These are phyloP conservation scores for Drosophila triauraria DNA, from an alignment of 1,140 invertebrate species.

Conservation along the genomic window DNA sequence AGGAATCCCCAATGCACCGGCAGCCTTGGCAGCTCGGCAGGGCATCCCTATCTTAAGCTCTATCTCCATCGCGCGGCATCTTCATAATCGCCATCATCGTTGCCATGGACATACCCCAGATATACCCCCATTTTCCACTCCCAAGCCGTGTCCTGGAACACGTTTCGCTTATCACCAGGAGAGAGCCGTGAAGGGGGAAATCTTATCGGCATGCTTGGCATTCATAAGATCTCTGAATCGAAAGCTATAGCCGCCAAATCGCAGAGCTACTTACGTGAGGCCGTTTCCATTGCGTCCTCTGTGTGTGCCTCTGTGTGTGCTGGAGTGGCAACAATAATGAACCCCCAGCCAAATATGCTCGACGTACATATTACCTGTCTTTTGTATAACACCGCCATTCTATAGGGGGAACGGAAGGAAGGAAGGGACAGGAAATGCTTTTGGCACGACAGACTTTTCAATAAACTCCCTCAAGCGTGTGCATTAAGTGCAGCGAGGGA, in stretches of 20 bases:
- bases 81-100: constrained; percentile 78
- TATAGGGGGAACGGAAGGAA: background rate
- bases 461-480: constrained; percentile 83
- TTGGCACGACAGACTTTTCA: constrained; percentile 83
- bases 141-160: constrained; percentile 70
- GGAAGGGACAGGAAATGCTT: constrained; percentile 54
- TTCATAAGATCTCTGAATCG: constrained; percentile 78
- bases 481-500: constrained; percentile 78
- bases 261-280: constrained; percentile 71
- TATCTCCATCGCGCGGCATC: constrained; percentile 44
- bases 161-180: constrained; percentile 59
- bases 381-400: constrained; percentile 53
- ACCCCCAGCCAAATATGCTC: constrained; percentile 72
- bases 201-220: constrained; percentile 78
- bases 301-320: background rate
- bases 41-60: constrained; percentile 35
- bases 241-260: constrained; percentile 59
- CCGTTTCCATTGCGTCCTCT: constrained; percentile 13
- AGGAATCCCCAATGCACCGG: constrained; percentile 44
- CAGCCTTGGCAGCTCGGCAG: constrained; percentile 15
- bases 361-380: constrained; percentile 76
- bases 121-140: constrained; percentile 8
- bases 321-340: constrained; percentile 70
- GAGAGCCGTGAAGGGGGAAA: constrained; percentile 18
- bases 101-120: constrained; percentile 49